Conservation (phyloP, 2,113 vertebrate species). For the Nematolebias whitei region DNA sequence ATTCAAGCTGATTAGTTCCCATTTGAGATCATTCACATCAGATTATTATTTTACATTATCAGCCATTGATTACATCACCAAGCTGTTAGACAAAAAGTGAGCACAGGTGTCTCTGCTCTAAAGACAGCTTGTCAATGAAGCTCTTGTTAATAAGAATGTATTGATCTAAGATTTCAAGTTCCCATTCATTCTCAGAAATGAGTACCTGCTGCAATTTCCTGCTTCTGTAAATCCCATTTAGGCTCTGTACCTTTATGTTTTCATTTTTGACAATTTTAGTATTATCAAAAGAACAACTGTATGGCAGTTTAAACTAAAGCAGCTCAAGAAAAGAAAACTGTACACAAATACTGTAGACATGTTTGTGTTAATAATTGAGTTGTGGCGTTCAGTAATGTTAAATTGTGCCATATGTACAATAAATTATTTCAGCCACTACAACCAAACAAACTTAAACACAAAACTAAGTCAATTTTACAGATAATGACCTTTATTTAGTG, state of each 20-base stretch:
- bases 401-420: slow-evolving; percentile 35
- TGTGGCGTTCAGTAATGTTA: too few relatives aligned
- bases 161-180: too few relatives aligned
- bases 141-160: neutral
- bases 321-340: neutral
- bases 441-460: too few relatives aligned
- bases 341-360: neutral
- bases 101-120: neutral
- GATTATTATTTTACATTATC: neutral
- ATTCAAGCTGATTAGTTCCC: neutral
- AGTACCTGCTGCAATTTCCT: too few relatives aligned
- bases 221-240: too few relatives aligned
- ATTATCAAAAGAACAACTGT: too few relatives aligned
- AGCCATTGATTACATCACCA: neutral
- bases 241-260: too few relatives aligned
- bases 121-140: neutral
- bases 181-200: too few relatives aligned
- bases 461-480: neutral
- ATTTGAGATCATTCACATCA: neutral
- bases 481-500: neutral
- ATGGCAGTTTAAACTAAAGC: too few relatives aligned
- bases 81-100: neutral
- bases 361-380: neutral
- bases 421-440: slow-evolving; percentile 27
- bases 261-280: too few relatives aligned